Base-by-base conservation (phyloP, 2,113 vertebrate genomes). In the Eudyptes chrysolophus region DNA sequence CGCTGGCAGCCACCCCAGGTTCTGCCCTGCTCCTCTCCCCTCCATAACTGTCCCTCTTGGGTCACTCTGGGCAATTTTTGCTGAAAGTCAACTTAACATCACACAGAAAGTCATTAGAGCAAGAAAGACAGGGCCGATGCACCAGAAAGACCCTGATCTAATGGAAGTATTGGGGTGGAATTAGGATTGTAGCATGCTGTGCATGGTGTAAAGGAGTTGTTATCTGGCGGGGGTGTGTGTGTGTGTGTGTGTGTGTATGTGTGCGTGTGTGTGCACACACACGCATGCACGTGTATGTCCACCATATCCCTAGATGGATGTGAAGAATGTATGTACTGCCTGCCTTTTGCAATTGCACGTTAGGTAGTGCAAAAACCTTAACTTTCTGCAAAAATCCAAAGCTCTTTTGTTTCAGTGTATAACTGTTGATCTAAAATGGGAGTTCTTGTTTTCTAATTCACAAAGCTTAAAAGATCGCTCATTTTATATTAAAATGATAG, bases 401-500 rank as follows among this genome's bases (percentile, higher is more conserved):
- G 8, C 38, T 74, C 89, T 87, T 80, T 79, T 96, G 58, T 94
- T 94, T 95, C 93, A 94, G 46, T 83, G 54, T 62, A 4, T 95
- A 93, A 96, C 94, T 96, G 93, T 97, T 97, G 96, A 97, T 96
- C 95, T 92, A 96, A 96, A 94, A 95, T 95, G 96, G 95, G 94
- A 97, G 91, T 98, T 96, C 97, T 97, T 97, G 94, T 97, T 98
- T 96, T 97, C 93, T 96, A 95, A 97, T 97, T 97, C 95, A 70
- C 58, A 61, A 95, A 97, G 97, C 95, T 94, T 98, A 97, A 96
- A 97, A 98, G 95, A 98, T 89, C 0, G 18, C 69, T 95, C 96
- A 80, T 97, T 97, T 98, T 98, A 98, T 98, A 98, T 98, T 98
- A 98, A 98, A 98, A 97, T 97, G 97, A 96, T 98, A 98, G 98